A percentile compares a stretch with the other conserved stretches of the same genome.
These are phyloP conservation scores for Noctua janthina DNA, from an alignment of 2,888 invertebrate genomes.

Conservation along the genomic window DNA sequence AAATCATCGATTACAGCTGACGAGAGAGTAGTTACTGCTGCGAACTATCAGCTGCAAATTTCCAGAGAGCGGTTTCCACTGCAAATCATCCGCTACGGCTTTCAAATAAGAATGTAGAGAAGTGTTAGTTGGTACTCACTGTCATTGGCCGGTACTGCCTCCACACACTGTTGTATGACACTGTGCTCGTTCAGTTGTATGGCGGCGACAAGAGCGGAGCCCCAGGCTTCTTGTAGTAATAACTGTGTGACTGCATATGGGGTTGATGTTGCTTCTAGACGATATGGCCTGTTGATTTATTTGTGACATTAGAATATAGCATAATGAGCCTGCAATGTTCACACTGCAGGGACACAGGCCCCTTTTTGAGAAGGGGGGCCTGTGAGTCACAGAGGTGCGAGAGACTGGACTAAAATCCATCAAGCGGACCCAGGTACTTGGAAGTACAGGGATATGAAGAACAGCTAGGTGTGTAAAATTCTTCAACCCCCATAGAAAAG, in stretches of 20 bases:
- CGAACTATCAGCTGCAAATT: no score
- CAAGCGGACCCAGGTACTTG: neutral
- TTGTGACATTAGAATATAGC: neutral
- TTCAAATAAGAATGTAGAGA: neutral
- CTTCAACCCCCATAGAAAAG: neutral
- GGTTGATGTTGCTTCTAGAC: conserved; percentile 95
- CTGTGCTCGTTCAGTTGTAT: conserved; percentile 94
- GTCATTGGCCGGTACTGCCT: conserved; percentile 92
- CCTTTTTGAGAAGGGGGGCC: neutral
- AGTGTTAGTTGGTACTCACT: conserved; percentile 24
- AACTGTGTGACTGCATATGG: conserved; percentile 92
- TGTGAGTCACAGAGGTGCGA: neutral
- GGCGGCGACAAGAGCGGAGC: conserved; percentile 95
- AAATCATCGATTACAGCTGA: no score
- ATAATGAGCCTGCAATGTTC: neutral
- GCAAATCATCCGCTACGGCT: neutral
- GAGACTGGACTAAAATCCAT: neutral
- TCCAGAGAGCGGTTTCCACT: neutral
- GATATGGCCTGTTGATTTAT: conserved; percentile 86
- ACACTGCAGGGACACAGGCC: neutral
- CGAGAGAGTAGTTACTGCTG: no score
- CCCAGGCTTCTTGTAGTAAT: conserved; percentile 91
- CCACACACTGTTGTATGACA: conserved; percentile 95
- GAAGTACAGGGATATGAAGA: neutral
- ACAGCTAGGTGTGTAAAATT: neutral